These are phyloP conservation scores for Lepidotrigona ventralis DNA, from an alignment of 1,140 invertebrate species.

Conservation along the genomic window DNA sequence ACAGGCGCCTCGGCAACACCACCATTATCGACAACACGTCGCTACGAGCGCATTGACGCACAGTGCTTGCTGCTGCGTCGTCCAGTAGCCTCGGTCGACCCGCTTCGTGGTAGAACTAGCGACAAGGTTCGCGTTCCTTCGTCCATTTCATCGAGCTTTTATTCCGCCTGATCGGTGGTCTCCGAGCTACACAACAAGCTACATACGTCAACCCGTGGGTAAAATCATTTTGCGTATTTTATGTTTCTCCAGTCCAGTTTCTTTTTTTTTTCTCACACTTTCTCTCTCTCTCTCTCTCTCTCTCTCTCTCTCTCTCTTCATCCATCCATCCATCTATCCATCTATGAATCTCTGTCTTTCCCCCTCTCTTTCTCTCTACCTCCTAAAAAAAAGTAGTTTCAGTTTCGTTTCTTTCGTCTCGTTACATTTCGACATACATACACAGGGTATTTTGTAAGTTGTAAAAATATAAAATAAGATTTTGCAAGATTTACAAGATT, in stretches of 20 bases:
- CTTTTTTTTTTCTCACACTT: not conserved
- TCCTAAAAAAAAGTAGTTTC: not conserved
- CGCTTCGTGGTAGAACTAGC: constrained; percentile 5
- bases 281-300: not conserved
- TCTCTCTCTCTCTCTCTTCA: not conserved
- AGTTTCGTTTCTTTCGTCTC: not conserved
- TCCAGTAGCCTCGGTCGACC: constrained; percentile 69
- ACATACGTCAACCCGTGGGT: constrained; percentile 17
- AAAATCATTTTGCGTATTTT: constrained; percentile 10
- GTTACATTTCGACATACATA: not conserved
- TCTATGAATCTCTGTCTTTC: not conserved
- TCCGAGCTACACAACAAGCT: not conserved
- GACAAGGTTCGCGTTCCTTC: constrained; percentile 5
- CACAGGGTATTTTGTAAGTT: not conserved
- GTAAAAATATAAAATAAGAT: not conserved
- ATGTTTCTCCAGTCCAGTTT: not conserved
- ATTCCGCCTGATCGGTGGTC: not conserved
- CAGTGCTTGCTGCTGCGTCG: constrained; percentile 78
- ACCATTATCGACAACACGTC: constrained; percentile 58
- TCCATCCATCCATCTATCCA: no score
- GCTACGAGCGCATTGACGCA: constrained; percentile 68
- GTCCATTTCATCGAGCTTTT: constrained; percentile 30
- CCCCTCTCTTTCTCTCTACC: not conserved
- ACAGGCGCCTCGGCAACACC: constrained; percentile 66
- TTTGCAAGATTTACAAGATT: not conserved